Evolutionary conservation across 1,140 invertebrate species (phyloP).

Genomic region (Whitmania pigra): DNA sequence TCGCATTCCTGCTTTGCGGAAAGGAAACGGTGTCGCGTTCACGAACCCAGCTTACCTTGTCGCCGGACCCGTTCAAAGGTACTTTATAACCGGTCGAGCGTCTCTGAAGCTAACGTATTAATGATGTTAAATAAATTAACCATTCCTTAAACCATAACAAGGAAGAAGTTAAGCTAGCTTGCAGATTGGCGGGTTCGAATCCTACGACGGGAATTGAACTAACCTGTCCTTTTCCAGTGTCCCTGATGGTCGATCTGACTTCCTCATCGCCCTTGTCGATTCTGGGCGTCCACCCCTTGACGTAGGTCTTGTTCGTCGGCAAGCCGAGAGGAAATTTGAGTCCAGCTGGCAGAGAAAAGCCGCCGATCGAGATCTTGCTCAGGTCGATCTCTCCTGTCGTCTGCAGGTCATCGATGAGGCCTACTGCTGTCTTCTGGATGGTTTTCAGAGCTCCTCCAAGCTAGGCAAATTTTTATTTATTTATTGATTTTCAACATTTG

Average conservation of each 20-base stretch:
- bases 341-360: neutral
- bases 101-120: too few species aligned
- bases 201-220: neutral
- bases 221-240: constrained; percentile 15
- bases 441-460: neutral
- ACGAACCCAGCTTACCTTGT: too few species aligned
- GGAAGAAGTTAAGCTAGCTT: too few species aligned
- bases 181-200: too few species aligned
- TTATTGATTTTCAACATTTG: too few species aligned
- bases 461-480: neutral
- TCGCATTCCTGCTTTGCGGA: too few species aligned
- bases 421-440: neutral
- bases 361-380: neutral
- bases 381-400: constrained; percentile 3
- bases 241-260: constrained; percentile 14
- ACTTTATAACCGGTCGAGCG: too few species aligned
- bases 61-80: too few species aligned
- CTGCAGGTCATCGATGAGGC: neutral
- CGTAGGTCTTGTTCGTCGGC: neutral
- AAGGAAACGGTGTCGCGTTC: too few species aligned
- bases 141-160: too few species aligned
- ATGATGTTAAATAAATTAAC: too few species aligned
- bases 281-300: constrained; percentile 7
- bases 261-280: neutral
- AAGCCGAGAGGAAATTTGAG: neutral